Base-by-base conservation (phyloP, 2,797 vertebrate genomes). In the Sarcophilus harrisii region DNA sequence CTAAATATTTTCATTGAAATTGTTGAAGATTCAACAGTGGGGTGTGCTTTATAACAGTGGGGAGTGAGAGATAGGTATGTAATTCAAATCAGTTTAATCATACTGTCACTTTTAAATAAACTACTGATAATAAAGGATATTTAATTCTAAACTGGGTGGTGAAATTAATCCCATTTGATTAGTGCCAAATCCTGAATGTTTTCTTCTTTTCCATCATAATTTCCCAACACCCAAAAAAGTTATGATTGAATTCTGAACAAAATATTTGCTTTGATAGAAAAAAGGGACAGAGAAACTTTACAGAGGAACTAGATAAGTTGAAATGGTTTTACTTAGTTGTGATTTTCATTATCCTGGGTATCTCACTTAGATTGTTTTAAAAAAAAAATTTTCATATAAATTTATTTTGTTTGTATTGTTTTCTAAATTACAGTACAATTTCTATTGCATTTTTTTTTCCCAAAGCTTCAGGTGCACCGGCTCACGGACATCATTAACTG, bases 401-500 rank as follows among this genome's bases (percentile, higher is more conserved):
- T n/a, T n/a, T n/a, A n/a, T 10, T 27, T 90, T 0, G 29, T n/a
- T 27, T 94, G 1, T 30, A 92, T 16, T 90, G 87, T 92, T 87
- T 90, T 66, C 90, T 97, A 45, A 92, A 13, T 1, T 30, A 0
- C 0, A 0, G 21, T 97, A 97, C 95, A 96, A 5, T 93, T 92
- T 95, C 30, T 96, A 58, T 57, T 0, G 0, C 97, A 55, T 95
- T 90, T 98, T 8, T 97, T 98, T 57, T 98, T 98, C 95, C 97
- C 94, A 97, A 98, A 97, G 94, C 96, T 30, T 97, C 97, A 0
- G 87, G 90, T 11, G 38, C 87, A 0, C 24, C 98, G 81, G 96
- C 95, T 94, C 97, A 92, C 54, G 97, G 97, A 32, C 99, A 98
- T 96, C 98, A 99, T 90, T 99, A 96, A 97, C 96, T 95, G 62